Evolutionary conservation across 2,888 invertebrate genomes (phyloP).

Genomic region (Agrotis puta): DNA sequence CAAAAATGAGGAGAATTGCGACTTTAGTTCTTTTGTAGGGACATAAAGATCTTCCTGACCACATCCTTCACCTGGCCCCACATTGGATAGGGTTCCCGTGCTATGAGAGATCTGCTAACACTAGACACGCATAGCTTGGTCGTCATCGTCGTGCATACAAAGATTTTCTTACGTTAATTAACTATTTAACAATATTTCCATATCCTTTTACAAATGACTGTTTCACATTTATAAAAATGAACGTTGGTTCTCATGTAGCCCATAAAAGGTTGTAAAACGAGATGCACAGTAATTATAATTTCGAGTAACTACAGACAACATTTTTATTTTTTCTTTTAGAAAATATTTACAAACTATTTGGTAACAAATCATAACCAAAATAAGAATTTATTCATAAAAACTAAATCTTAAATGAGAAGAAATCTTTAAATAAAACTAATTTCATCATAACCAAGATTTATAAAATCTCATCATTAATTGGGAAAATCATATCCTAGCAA

Average conservation of each 20-base stretch:
- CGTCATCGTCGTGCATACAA: too few species aligned
- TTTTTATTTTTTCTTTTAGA: conserved; percentile 32
- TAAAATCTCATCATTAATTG: conserved; percentile 59
- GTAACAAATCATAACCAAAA: conserved; percentile 68
- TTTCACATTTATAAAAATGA: neutral
- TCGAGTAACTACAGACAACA: neutral
- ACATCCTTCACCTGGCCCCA: too few species aligned
- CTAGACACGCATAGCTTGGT: neutral
- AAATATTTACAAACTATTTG: conserved; percentile 71
- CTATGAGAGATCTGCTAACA: neutral
- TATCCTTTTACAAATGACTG: neutral
- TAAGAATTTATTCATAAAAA: conserved; percentile 47
- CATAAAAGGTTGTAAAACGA: neutral
- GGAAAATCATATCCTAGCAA: conserved; percentile 10
- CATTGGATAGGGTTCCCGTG: neutral
- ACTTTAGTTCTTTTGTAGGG: neutral
- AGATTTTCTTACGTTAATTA: neutral
- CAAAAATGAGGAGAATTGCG: neutral
- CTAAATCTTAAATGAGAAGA: conserved; percentile 55
- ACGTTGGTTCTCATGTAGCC: neutral
- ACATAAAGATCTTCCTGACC: neutral
- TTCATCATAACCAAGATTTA: conserved; percentile 63
- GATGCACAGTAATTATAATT: conserved; percentile 13
- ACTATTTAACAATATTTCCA: neutral
- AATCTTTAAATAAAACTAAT: conserved; percentile 50